A percentile compares a stretch with the other conserved stretches of the same genome.
These are phyloP conservation scores for Neosalanx taihuensis DNA, from an alignment of 2,797 vertebrate genomes.

Conservation along the genomic window DNA sequence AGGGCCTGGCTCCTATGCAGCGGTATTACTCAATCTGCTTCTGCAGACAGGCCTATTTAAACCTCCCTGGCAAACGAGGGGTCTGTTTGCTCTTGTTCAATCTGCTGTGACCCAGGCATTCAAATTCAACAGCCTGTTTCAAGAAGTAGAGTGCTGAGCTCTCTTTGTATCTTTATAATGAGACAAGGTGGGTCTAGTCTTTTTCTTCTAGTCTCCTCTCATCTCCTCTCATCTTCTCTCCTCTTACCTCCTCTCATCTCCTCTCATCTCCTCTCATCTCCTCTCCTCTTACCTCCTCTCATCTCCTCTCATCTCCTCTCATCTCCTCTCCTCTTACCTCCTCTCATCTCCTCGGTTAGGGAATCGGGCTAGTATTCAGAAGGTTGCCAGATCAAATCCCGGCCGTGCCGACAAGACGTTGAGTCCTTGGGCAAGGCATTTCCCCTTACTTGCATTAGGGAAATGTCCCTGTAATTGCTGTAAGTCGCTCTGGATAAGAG, in stretches of 20 bases:
- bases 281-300: background rate
- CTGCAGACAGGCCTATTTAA: background rate
- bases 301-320: background rate
- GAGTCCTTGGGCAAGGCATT: no score
- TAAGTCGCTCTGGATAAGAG: no score
- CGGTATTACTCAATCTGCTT: background rate
- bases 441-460: no score
- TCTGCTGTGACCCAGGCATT: background rate
- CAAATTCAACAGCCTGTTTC: background rate
- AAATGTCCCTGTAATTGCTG: no score
- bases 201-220: no score
- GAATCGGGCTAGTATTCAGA: no score
- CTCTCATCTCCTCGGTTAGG: background rate
- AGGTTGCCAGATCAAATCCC: no score
- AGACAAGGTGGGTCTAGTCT: background rate
- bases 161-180: background rate
- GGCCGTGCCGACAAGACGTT: no score
- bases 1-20: background rate
- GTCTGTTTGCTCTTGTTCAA: background rate
- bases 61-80: background rate
- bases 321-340: background rate
- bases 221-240: background rate
- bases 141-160: background rate
- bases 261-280: no score
- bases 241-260: no score